Conservation (phyloP, 1,140 invertebrate genomes). For the Neodiprion fabricii region DNA sequence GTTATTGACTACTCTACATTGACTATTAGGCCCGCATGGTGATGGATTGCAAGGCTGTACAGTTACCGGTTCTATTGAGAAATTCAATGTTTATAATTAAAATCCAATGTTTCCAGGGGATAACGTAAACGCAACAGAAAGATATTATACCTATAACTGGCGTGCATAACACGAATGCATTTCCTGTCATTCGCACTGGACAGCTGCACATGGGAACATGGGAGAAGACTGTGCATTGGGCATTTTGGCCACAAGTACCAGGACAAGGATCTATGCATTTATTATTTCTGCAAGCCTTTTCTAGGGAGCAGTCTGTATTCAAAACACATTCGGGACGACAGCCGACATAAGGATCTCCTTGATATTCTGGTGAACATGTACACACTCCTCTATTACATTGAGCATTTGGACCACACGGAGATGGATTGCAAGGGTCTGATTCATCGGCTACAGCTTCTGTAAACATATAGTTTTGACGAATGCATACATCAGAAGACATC, state of each 20-base stretch:
- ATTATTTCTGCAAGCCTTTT: conserved; percentile 68
- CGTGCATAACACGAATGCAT: conserved; percentile 63
- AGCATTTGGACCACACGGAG: conserved; percentile 60
- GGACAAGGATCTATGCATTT: conserved; percentile 75
- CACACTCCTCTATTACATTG: conserved; percentile 65
- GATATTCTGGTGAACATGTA: conserved; percentile 69
- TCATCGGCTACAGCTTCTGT: conserved; percentile 39
- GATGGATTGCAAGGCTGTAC: conserved; percentile 66
- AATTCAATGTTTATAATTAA: conserved; percentile 41
- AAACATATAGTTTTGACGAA: conserved; percentile 27
- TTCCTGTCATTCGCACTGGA: conserved; percentile 62
- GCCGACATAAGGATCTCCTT: conserved; percentile 68
- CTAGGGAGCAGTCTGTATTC: conserved; percentile 67
- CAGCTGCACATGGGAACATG: conserved; percentile 74
- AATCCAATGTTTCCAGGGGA: conserved; percentile 9
- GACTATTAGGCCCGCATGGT: conserved; percentile 71
- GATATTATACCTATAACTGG: conserved; percentile 44
- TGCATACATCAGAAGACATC: too few relatives aligned
- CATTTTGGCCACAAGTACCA: conserved; percentile 70
- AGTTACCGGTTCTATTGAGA: conserved; percentile 58
- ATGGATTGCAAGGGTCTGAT: conserved; percentile 49
- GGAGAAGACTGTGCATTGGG: conserved; percentile 69
- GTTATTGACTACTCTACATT: conserved; percentile 66
- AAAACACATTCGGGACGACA: conserved; percentile 71
- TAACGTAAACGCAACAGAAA: not conserved